Conservation (phyloP, 2,113 vertebrate genomes). For the Poicephalus gulielmi region DNA sequence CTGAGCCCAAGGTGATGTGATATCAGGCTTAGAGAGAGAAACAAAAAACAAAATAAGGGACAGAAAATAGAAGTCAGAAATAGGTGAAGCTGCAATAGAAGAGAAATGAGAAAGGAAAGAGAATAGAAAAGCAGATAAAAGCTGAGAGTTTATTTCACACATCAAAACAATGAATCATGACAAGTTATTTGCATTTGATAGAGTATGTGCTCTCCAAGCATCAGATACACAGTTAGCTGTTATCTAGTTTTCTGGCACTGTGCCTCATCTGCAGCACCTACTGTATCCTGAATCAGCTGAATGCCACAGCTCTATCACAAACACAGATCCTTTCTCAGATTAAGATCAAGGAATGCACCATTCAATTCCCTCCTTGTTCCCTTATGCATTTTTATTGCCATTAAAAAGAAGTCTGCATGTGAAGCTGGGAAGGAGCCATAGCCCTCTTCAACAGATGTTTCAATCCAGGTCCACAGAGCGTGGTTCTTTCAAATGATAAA, state of each 20-base stretch:
- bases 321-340: neutral
- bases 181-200: slow-evolving; percentile 1
- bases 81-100: neutral
- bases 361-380: neutral
- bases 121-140: neutral
- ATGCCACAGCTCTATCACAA: neutral
- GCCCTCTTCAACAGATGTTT: neutral
- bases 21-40: neutral
- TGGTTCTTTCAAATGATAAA: neutral
- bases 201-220: neutral
- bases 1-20: neutral
- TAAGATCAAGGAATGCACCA: neutral
- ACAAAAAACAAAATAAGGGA: neutral
- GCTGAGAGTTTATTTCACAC: neutral
- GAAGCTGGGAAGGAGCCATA: neutral
- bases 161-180: neutral
- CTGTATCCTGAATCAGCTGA: neutral
- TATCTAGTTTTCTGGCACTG: neutral
- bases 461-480: neutral
- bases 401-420: neutral
- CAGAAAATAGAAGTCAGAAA: neutral
- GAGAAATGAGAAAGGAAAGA: neutral
- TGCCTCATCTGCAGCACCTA: neutral
- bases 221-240: neutral
- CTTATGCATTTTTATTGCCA: neutral